Evolutionary conservation across 2,888 invertebrate species (phyloP), one percentile per base, ranked within the genome.

Genomic region (Hypselothyrea guttata): DNA sequence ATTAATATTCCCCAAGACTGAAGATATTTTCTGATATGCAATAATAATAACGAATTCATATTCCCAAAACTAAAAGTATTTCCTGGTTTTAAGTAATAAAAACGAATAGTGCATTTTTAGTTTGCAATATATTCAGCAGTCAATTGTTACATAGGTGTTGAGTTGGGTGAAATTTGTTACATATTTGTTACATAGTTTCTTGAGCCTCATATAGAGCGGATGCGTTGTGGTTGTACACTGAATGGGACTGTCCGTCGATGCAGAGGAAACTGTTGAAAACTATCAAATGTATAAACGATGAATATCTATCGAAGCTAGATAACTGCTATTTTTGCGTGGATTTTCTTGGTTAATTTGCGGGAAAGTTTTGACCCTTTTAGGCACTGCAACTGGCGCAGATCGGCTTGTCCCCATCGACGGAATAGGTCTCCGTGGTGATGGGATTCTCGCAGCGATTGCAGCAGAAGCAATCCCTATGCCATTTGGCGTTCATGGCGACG

Each of bases 401-500:
- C 0, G 95, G 95, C 84, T 93, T 92, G 87, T 93, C 94, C 81
- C 94, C 94, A 88, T 94, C 92, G 64, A 95, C 94, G 87, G 94
- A 94, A 91, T 95, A 96, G 68, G 94, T 94, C 45, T 93, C 91
- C 56, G 94, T 93, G 47, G 93, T 93, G 76, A 96, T 94, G 18
- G 94, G 93, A 82, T 92, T 92, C 79, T 92, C 92, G 91, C 96
- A 96, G 91, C 94, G 97, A 92, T 94, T 93, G 92, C 98, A 98
- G 82, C 95, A 95, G 92, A 98, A 98, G 91, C 98, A 98, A 77
- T 96, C 94, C 64, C 96, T 93, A 79, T 98, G 98, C 98, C 98
- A 98, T 90, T 97, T 97, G 72, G 94, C 93, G 88, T 95, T 95
- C 66, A 98, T 92, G 33, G 98, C 98, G 34, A 97, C 94, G 86